Evolutionary conservation across 1,140 invertebrate genomes (phyloP).

Genomic region (Chrysoperla carnea): DNA sequence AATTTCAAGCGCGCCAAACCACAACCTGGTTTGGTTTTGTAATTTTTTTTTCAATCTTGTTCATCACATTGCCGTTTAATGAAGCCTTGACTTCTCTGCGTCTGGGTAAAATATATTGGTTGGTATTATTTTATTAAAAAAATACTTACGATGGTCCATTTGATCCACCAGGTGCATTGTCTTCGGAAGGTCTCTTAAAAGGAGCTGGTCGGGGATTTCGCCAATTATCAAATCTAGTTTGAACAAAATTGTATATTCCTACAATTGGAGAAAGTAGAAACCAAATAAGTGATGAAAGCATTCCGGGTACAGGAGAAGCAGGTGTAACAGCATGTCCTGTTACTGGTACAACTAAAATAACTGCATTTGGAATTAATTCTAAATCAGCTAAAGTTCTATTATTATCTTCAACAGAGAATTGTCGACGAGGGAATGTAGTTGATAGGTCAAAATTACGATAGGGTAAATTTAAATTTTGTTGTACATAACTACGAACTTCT

Average conservation of each 20-base stretch:
- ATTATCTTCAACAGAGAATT: conserved; percentile 45
- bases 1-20: too few relatives aligned
- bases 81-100: too few relatives aligned
- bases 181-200: neutral
- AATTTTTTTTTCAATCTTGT: too few relatives aligned
- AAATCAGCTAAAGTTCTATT: conserved; percentile 42
- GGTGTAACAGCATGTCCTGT: conserved; percentile 6
- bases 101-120: too few relatives aligned
- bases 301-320: conserved; percentile 9
- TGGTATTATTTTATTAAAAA: too few relatives aligned
- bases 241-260: conserved; percentile 51
- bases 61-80: too few relatives aligned
- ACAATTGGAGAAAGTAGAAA: conserved; percentile 23
- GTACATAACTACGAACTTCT: conserved; percentile 20
- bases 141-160: too few relatives aligned
- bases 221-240: conserved; percentile 45
- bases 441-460: conserved; percentile 46
- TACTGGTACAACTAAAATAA: conserved; percentile 52
- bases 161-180: neutral
- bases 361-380: conserved; percentile 59
- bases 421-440: conserved; percentile 59
- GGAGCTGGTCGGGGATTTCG: conserved; percentile 28
- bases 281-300: conserved; percentile 21
- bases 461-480: conserved; percentile 19
- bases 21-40: too few relatives aligned